Conservation (phyloP, 2,797 vertebrate genomes). For the Rhabdophis nuchalis region DNA sequence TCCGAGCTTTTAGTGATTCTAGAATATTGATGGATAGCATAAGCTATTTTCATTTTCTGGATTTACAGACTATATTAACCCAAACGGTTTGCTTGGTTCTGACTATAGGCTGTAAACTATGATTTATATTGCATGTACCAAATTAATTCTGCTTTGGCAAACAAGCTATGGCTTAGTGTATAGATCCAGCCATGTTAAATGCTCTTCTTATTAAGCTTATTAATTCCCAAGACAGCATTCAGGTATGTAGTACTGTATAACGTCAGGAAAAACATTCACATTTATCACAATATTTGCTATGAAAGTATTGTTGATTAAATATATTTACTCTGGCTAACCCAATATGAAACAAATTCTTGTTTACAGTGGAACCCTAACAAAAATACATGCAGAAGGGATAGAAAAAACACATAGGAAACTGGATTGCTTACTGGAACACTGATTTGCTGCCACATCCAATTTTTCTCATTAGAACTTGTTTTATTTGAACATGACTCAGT, state of each 20-base stretch:
- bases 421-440: slow-evolving; percentile 68
- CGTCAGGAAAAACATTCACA: slow-evolving; percentile 58
- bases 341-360: slow-evolving; percentile 73
- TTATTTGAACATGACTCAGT: slow-evolving; percentile 76
- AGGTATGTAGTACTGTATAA: slow-evolving; percentile 38
- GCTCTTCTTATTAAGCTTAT: slow-evolving; percentile 20
- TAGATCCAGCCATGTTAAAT: background rate
- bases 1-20: background rate
- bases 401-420: slow-evolving; percentile 71
- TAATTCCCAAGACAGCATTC: slow-evolving; percentile 53
- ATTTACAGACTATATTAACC: background rate
- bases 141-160: background rate
- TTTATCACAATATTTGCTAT: slow-evolving; percentile 67
- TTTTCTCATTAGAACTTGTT: slow-evolving; percentile 79
- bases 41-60: background rate
- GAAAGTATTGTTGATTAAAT: slow-evolving; percentile 73
- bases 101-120: background rate
- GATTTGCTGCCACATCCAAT: slow-evolving; percentile 70
- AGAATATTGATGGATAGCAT: background rate
- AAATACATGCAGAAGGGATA: slow-evolving; percentile 65
- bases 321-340: slow-evolving; percentile 75
- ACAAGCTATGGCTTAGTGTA: background rate
- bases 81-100: background rate
- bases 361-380: slow-evolving; percentile 73
- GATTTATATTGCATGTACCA: background rate